Evolutionary conservation across 30 jellyfish, hydroid and myxozoan species (phyloP).

Genomic region (Rhopilema esculentum): DNA sequence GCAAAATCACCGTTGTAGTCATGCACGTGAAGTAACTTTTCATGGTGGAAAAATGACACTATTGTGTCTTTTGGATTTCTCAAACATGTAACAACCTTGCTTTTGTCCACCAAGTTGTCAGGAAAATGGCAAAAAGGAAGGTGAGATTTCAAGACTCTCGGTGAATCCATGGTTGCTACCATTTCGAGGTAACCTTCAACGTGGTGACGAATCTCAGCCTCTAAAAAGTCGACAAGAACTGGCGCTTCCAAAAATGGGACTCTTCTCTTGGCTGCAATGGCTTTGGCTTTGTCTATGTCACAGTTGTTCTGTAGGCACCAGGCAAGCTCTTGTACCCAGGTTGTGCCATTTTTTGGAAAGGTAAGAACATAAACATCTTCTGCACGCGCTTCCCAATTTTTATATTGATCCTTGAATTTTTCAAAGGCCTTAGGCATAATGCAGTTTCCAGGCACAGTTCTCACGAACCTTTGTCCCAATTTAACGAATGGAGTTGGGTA

Average conservation of each 20-base stretch:
- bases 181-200: not conserved
- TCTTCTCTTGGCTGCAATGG: not conserved
- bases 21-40: no score
- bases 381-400: conserved; percentile 5
- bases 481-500: not conserved
- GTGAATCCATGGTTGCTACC: not conserved
- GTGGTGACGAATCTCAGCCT: not conserved
- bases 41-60: not conserved
- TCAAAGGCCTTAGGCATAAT: not conserved
- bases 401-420: not conserved
- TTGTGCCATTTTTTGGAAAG: conserved; percentile 47
- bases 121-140: not conserved
- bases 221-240: not conserved
- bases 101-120: not conserved
- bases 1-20: not conserved
- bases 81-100: not conserved
- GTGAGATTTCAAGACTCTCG: not conserved
- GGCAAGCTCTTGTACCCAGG: conserved; percentile 48
- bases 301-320: conserved; percentile 41
- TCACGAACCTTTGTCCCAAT: not conserved
- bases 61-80: not conserved
- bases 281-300: not conserved
- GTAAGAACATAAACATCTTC: conserved; percentile 29
- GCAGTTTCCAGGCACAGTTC: conserved; percentile 5
- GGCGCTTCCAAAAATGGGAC: not conserved